Conservation (phyloP, 1,140 invertebrate species). For the Drosophila sp. region DNA sequence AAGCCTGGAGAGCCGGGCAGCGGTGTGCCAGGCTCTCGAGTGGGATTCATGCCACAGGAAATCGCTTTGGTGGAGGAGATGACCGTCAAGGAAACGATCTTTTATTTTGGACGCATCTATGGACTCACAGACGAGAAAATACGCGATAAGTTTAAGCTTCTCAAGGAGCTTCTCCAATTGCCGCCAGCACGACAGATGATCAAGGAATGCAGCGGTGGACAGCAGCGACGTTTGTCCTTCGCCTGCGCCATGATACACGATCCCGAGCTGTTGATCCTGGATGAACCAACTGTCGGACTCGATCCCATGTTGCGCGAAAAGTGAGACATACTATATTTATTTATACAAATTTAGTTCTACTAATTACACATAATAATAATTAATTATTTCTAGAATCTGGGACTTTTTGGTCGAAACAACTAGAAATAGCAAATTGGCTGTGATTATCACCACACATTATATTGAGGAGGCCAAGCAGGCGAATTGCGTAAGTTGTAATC, state of each 20-base stretch:
- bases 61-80: slow-evolving; percentile 95
- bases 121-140: slow-evolving; percentile 89
- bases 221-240: slow-evolving; percentile 94
- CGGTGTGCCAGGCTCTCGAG: slow-evolving; percentile 91
- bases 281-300: slow-evolving; percentile 96
- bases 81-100: slow-evolving; percentile 92
- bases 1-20: slow-evolving; percentile 89
- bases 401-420: slow-evolving; percentile 92
- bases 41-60: slow-evolving; percentile 96
- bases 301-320: slow-evolving; percentile 95
- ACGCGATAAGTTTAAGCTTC: slow-evolving; percentile 88
- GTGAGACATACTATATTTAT: slow-evolving; percentile 85
- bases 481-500: slow-evolving; percentile 87
- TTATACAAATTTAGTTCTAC: neutral
- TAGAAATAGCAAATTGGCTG: slow-evolving; percentile 88
- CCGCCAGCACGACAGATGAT: slow-evolving; percentile 87
- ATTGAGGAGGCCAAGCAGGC: slow-evolving; percentile 96
- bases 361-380: neutral
- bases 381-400: slow-evolving; percentile 93
- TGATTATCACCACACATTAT: slow-evolving; percentile 97
- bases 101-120: slow-evolving; percentile 95
- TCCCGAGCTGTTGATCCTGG: slow-evolving; percentile 94
- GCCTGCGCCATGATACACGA: slow-evolving; percentile 94
- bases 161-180: slow-evolving; percentile 90
- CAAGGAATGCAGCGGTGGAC: slow-evolving; percentile 92